Percentiles rank a stretch among this genome's conserved stretches.
These are phyloP conservation scores for Echeneis naucrates DNA, from an alignment of 2,797 vertebrate genomes.

Conservation along the genomic window DNA sequence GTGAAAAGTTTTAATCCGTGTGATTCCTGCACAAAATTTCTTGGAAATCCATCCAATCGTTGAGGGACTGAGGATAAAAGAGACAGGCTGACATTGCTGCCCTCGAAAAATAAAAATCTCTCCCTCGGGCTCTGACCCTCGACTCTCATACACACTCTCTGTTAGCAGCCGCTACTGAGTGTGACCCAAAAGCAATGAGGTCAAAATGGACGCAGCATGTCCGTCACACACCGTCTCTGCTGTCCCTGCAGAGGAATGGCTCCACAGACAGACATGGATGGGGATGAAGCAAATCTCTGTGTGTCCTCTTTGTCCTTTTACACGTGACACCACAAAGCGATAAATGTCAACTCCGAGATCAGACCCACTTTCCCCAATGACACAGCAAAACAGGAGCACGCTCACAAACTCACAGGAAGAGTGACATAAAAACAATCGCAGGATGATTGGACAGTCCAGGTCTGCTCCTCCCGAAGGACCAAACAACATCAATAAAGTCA, in stretches of 20 bases:
- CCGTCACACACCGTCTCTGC: background rate
- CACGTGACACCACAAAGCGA: conserved; percentile 8
- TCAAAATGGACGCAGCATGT: background rate
- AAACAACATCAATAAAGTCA: conserved; percentile 23
- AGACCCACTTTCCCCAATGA: conserved; percentile 12
- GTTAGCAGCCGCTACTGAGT: background rate
- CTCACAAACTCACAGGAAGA: background rate
- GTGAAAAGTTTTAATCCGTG: no score
- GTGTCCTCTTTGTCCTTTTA: conserved; percentile 39
- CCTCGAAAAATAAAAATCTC: background rate
- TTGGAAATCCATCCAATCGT: background rate
- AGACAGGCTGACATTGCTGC: no score
- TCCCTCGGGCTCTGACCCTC: background rate
- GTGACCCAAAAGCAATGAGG: conserved; percentile 16
- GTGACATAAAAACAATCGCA: background rate
- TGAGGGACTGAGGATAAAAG: background rate
- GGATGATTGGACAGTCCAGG: background rate
- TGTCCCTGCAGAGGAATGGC: background rate
- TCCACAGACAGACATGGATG: background rate
- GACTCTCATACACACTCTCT: background rate
- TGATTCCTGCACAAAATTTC: no score
- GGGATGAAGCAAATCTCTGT: conserved; percentile 31
- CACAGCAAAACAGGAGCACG: background rate
- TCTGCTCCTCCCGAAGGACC: conserved; percentile 20
- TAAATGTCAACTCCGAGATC: conserved; percentile 45